phyloP scores from a whole-genome alignment of 2,888 invertebrate genomes.

The Caenorhabditis parvicauda region DNA sequence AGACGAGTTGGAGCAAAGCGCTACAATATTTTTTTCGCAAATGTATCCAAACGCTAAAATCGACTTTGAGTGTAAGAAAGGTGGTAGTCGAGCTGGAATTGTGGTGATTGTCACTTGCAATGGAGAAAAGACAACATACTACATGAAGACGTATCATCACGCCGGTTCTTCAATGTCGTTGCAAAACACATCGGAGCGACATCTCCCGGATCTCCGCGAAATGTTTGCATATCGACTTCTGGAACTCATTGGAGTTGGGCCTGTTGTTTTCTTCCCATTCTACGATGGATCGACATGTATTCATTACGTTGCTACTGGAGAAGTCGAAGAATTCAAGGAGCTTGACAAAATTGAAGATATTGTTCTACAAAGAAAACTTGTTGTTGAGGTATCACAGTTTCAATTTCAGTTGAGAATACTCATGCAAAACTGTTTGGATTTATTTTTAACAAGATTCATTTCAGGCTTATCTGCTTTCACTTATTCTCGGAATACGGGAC shows the following conservation, averaged over 20 bases:
- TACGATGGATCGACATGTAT: conserved; percentile 14
- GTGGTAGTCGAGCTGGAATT: conserved; percentile 18
- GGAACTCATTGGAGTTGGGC: conserved; percentile 22
- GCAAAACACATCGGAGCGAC: conserved; percentile 21
- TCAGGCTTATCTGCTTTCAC: conserved; percentile 26
- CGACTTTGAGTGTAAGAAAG: conserved; percentile 17
- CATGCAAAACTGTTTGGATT: conserved; percentile 7
- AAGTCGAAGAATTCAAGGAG: conserved; percentile 25
- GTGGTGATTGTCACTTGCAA: conserved; percentile 16
- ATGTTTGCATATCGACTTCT: conserved; percentile 27
- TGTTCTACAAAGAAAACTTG: conserved; percentile 12
- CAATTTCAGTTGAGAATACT: conserved; percentile 11
- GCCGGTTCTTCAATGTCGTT: conserved; percentile 20
- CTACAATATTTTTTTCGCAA: conserved; percentile 22
- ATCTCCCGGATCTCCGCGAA: conserved; percentile 25
- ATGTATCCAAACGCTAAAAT: conserved; percentile 21
- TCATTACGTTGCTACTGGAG: conserved; percentile 23
- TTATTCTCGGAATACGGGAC: conserved; percentile 30
- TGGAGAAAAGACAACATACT: conserved; percentile 12
- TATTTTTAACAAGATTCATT: conserved; percentile 23
- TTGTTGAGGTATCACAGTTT: conserved; percentile 24
- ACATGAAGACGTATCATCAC: conserved; percentile 29
- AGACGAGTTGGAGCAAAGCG: conserved; percentile 16
- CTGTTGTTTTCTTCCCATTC: conserved; percentile 20
- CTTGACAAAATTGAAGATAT: conserved; percentile 15